Evolutionary conservation across 2,888 invertebrate genomes (phyloP), one percentile per base, ranked within the genome.

Genomic region (Cryptosula pallasiana): DNA sequence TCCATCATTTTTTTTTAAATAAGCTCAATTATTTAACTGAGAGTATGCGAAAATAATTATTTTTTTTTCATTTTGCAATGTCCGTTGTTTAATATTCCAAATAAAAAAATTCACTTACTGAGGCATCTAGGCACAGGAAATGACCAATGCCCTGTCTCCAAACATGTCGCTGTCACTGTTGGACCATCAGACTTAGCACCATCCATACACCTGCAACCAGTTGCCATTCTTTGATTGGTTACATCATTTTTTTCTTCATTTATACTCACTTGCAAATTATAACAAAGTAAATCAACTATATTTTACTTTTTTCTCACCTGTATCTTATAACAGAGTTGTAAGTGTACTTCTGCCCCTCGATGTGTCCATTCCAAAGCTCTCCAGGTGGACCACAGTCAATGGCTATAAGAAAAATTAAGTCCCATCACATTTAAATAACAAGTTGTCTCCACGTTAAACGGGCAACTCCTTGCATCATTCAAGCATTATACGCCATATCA

Each of bases 361-460:
- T 88, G 92, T 95, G 97, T 1, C 99, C 98, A 82, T 99, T 97
- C 89, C 93, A 94, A 9, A 99, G 89, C 69, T 91, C 90, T 1
- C 95, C 95, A 0, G 97, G 95, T 79, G 92, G 91, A 0, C 95
- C 95, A 86, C 98, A 99, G 87, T 97, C 94, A 80, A 99, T 96
- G 88, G 97, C 98, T 94, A 87, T 35, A 63, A 63, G 5, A 55
- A 25, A 16, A 45, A 20, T 13, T 20, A 45, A 20, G 9, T 45
- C 9, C 20, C 45, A 45, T 13, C 20, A 45, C 9, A 45, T 45
- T 9, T 13, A 20, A 45, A 9, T 45, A 45, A 20, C 45, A n/a
- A n/a, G n/a, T n/a, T n/a, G n/a, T n/a, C n/a, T n/a, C n/a, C n/a
- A n/a, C n/a, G n/a, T n/a, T n/a, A n/a, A n/a, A n/a, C n/a, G n/a